phyloP scores from a whole-genome alignment of 2,797 vertebrate species.

The Thamnophis elegans region DNA sequence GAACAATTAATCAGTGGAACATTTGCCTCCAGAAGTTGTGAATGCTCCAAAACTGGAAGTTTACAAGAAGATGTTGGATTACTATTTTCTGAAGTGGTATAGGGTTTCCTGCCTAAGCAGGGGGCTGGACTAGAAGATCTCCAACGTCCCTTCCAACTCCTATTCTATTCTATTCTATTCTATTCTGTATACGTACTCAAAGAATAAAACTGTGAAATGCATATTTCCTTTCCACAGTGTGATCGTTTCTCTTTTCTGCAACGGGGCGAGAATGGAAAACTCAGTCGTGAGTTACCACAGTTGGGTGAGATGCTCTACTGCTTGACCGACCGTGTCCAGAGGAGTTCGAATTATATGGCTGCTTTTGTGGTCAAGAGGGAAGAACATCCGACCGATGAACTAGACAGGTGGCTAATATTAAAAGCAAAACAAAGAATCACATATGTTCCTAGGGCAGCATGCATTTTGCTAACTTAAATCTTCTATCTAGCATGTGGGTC shows the following conservation, averaged over 20 bases:
- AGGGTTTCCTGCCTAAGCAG: too few species aligned
- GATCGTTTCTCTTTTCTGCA: conserved; percentile 73
- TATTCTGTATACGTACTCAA: neutral
- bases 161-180: too few species aligned
- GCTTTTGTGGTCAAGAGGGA: conserved; percentile 87
- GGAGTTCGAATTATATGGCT: conserved; percentile 88
- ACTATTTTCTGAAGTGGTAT: too few species aligned
- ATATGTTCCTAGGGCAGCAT: neutral
- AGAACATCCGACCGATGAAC: conserved; percentile 73
- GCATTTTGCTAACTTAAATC: neutral
- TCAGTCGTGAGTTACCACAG: conserved; percentile 66
- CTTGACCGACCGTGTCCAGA: conserved; percentile 83
- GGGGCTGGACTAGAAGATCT: too few species aligned
- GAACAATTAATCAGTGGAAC: too few species aligned
- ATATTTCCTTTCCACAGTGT: conserved; percentile 67
- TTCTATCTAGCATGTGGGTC: too few species aligned
- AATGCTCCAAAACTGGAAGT: too few species aligned
- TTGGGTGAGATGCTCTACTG: conserved; percentile 90
- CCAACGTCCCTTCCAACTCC: too few species aligned
- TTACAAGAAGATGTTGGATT: too few species aligned
- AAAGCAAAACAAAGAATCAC: neutral
- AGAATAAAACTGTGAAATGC: neutral
- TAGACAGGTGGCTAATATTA: conserved; percentile 80
- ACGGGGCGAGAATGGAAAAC: conserved; percentile 57
- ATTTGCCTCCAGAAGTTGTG: too few species aligned